Conservation (phyloP, 2,113 vertebrate species). For the Cyprinodon variegatus region DNA sequence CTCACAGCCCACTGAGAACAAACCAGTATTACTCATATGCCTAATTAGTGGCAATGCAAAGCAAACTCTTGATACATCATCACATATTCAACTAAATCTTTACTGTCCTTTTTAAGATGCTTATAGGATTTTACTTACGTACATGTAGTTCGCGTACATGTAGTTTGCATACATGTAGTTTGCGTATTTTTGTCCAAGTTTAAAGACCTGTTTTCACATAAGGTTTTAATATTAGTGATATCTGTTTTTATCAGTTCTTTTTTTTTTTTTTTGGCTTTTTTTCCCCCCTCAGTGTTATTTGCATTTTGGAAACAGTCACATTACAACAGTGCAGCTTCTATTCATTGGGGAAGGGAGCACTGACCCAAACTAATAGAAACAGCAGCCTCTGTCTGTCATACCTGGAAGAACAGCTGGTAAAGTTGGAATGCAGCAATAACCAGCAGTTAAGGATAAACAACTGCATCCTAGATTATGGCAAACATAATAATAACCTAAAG, state of each 20-base stretch:
- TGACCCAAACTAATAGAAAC: constrained; percentile 77
- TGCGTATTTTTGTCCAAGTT: background rate
- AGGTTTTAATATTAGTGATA: constrained; percentile 26
- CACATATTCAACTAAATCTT: background rate
- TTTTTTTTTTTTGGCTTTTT: background rate
- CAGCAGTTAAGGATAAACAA: constrained; percentile 1
- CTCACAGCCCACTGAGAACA: constrained; percentile 30
- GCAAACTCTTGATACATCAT: constrained; percentile 15
- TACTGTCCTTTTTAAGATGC: background rate
- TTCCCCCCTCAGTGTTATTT: background rate
- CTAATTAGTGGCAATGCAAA: constrained; percentile 49
- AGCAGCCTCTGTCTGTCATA: constrained; percentile 80
- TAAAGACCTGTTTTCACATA: constrained; percentile 20
- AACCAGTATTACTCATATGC: constrained; percentile 31
- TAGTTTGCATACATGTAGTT: constrained; percentile 19
- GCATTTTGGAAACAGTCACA: constrained; percentile 26
- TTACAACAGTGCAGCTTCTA: constrained; percentile 24
- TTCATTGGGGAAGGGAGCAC: constrained; percentile 41
- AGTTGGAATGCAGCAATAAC: constrained; percentile 31
- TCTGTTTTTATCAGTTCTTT: background rate
- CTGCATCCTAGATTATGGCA: background rate
- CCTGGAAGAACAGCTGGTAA: constrained; percentile 65
- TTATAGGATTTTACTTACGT: constrained; percentile 12
- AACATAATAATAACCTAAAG: background rate
- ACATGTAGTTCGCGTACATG: constrained; percentile 11